A percentile compares a stretch with the other conserved stretches of the same genome.
Conservation (phyloP, 2,113 vertebrate species). For the Vulpes vulpes region DNA sequence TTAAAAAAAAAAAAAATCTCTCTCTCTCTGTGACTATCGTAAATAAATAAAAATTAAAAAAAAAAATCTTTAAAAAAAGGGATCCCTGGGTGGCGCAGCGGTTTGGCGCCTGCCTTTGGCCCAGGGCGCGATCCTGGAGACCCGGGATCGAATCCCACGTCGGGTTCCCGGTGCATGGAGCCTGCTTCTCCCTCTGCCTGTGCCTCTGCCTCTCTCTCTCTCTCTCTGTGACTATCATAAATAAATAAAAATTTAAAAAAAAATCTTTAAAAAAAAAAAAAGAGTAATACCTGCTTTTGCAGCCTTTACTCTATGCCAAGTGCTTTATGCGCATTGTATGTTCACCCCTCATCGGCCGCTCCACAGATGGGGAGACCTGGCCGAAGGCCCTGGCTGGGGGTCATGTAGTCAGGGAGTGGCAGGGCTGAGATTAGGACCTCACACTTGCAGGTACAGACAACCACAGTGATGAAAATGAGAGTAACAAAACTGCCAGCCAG, state of each 20-base stretch:
- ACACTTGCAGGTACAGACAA: not conserved
- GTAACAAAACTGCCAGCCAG: not conserved
- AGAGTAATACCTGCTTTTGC: not conserved
- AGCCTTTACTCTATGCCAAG: not conserved
- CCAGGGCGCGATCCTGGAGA: no score
- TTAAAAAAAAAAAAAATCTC: not conserved
- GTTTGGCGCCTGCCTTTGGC: no score
- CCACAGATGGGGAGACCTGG: not conserved
- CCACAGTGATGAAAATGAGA: not conserved
- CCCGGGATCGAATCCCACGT: no score
- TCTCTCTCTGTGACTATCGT: no score
- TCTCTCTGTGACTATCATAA: no score
- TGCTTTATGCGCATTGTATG: accelerated
- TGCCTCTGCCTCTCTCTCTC: no score
- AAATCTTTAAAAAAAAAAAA: not conserved
- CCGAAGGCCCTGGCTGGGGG: not conserved
- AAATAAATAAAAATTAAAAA: no score
- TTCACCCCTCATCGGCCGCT: not conserved
- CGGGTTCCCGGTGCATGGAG: no score
- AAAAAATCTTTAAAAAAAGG: no score
- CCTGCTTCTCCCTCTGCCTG: no score
- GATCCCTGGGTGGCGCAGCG: no score
- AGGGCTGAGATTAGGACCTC: not conserved
- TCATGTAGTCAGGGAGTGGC: not conserved
- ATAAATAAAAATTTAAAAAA: no score